Evolutionary conservation across 2,888 invertebrate genomes (phyloP), one percentile per base, ranked within the genome.

Genomic region (Himalopsyche kuldschensis): DNA sequence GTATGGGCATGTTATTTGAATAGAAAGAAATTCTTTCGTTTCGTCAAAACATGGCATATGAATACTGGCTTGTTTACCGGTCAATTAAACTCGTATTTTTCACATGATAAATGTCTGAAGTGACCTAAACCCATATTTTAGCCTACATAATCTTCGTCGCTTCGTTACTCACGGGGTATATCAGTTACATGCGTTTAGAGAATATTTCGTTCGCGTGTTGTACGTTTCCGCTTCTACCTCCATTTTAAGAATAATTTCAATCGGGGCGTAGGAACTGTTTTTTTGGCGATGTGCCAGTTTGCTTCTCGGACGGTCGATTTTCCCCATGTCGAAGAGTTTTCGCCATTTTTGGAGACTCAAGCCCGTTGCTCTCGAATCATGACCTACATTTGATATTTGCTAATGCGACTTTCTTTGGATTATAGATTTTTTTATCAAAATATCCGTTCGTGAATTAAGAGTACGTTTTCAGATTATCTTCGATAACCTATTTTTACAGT

Each of bases 191-290:
- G 69, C 27, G 69, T 69, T 69, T 30, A 30, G 69, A 69, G 69
- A 69, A 27, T 69, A 69, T 69, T 24, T 77, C 31, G 41, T 41
- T 81, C 81, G 81, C 81, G 81, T 81, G 81, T 81, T 77, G 81
- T 41, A 81, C 77, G 78, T 81, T 77, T 81, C 77, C 81, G 81
- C 63, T 81, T 63, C n/a, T 35, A 63, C 35, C 27, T 81, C 77
- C 81, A 55, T 81, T 81, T 81, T 81, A 27, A 55, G 63, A 77
- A 81, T 63, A 81, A 35, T 55, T 81, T 55, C 55, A 63, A 55
- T 41, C 75, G 75, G 46, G 77, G 17, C 55, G 55, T 27, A 20
- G 41, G 77, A 81, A 32, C 55, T 69, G 30, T 69, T 24, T 69
- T 41, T 81, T 55, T 55, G 48, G 55, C 77, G 76, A 75, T 78